Evolutionary conservation across 2,113 vertebrate species (phyloP), one percentile per base, ranked within the genome.

Genomic region (Panthera uncia): DNA sequence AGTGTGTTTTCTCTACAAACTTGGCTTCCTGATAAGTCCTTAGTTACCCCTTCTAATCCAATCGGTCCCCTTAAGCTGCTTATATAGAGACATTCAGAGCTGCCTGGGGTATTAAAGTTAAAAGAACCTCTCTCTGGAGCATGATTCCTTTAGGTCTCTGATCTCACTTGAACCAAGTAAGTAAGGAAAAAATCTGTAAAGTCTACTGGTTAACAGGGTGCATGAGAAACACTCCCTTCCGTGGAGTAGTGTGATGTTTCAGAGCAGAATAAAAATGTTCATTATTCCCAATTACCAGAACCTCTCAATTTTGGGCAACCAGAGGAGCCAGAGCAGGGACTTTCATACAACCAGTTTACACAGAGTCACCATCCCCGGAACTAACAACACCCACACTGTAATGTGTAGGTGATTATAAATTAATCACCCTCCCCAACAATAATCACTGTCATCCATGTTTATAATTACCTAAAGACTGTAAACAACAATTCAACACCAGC

Each of bases 251-350:
- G 18, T 68, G 25, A 68, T 68, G 7, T 71, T 50, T 31, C 13
- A 48, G 88, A 91, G 12, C 16, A 83, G 29, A 83, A 96, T 45
- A 82, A 69, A 93, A 82, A 74, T 27, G 38, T 76, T 78, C 52
- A 94, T 29, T 96, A 84, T 65, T 85, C 97, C 29, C 21, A 91
- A 69, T 89, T 88, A 61, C 5, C 61, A 84, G 96, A 96, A 41
- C 33, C 18, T 92, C 66, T 73, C 83, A 87, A 93, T 83, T 66
- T 84, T 23, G 36, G 57, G 21, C 27, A 83, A 45, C 21, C 21
- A 79, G 76, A 87, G 87, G 97, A 82, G 41, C 88, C 48, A 88
- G 45, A 69, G 52, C 29, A 82, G 2, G 5, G 65, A n/a, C 7
- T 36, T 21, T 29, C 63, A 27, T 1, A 33, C 18, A 66, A 48